Conservation (phyloP, 2,888 invertebrate genomes). For the Volucella inanis region DNA sequence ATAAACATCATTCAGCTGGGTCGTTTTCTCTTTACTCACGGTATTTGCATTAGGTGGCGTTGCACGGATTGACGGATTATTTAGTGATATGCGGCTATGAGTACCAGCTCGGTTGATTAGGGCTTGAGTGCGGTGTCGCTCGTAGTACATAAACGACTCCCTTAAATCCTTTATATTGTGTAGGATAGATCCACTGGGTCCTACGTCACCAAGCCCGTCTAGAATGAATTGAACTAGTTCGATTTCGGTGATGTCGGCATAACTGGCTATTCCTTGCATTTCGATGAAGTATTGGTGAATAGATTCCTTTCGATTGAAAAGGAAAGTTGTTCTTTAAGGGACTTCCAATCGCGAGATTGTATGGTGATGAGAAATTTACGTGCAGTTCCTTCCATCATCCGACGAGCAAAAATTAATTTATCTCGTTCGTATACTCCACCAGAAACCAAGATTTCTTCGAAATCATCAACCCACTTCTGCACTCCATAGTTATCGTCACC, state of each 20-base stretch:
- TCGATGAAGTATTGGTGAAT: slow-evolving; percentile 11
- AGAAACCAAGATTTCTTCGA: slow-evolving; percentile 26
- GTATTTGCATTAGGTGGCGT: too few relatives aligned
- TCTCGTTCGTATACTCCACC: slow-evolving; percentile 17
- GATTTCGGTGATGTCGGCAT: slow-evolving; percentile 4
- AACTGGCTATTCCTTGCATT: slow-evolving; percentile 33
- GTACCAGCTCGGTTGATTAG: not conserved
- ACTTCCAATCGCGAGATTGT: slow-evolving; percentile 21
- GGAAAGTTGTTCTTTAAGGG: slow-evolving; percentile 2
- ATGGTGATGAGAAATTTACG: slow-evolving; percentile 17
- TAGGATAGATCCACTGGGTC: slow-evolving; percentile 19
- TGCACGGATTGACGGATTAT: too few relatives aligned
- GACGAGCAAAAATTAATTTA: slow-evolving; percentile 16
- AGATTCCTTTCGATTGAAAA: not conserved
- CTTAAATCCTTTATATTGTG: slow-evolving; percentile 2
- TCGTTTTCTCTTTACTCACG: not conserved
- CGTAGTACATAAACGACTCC: not conserved
- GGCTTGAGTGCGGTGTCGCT: slow-evolving; percentile 2
- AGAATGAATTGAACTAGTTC: slow-evolving; percentile 33
- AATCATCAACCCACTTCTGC: slow-evolving; percentile 25
- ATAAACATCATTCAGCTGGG: not conserved
- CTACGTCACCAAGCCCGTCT: slow-evolving; percentile 24
- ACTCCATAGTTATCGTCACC: slow-evolving; percentile 25
- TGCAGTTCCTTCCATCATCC: slow-evolving; percentile 17
- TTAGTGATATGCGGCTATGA: not conserved